A percentile compares a stretch with the other conserved stretches of the same genome.
Evolutionary conservation across 2,113 vertebrate species (phyloP).

Genomic region (Pogona vitticeps): DNA sequence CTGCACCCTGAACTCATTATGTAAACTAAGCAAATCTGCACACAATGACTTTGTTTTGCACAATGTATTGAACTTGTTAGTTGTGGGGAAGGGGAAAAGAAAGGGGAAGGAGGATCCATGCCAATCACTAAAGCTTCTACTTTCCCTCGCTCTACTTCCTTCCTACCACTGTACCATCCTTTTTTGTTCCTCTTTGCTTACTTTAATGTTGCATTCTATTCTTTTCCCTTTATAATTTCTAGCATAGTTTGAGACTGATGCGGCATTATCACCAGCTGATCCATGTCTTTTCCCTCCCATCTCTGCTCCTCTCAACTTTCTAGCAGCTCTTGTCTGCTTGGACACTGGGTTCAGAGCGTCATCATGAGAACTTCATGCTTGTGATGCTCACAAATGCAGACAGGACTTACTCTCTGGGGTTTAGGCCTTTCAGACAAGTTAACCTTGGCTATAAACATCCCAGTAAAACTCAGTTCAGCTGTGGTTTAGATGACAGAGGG

Average conservation of each 20-base stretch:
- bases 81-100: neutral
- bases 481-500: conserved; percentile 1
- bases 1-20: neutral
- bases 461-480: conserved; percentile 9
- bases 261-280: neutral
- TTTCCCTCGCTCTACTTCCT: neutral
- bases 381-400: neutral
- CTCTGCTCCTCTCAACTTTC: neutral
- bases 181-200: neutral
- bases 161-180: too few relatives aligned
- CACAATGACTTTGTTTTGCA: neutral
- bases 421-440: conserved; percentile 1
- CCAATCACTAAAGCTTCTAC: neutral
- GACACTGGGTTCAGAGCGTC: neutral
- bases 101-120: neutral
- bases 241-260: neutral
- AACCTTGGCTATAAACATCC: conserved; percentile 5
- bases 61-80: neutral
- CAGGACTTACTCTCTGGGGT: neutral
- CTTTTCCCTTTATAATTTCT: neutral
- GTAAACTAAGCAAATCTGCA: neutral
- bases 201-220: neutral
- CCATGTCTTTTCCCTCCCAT: neutral
- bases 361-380: neutral
- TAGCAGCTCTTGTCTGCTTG: neutral